These are phyloP conservation scores for Ceyx melanurus DNA, from an alignment of 2,113 vertebrate genomes.

Conservation along the genomic window DNA sequence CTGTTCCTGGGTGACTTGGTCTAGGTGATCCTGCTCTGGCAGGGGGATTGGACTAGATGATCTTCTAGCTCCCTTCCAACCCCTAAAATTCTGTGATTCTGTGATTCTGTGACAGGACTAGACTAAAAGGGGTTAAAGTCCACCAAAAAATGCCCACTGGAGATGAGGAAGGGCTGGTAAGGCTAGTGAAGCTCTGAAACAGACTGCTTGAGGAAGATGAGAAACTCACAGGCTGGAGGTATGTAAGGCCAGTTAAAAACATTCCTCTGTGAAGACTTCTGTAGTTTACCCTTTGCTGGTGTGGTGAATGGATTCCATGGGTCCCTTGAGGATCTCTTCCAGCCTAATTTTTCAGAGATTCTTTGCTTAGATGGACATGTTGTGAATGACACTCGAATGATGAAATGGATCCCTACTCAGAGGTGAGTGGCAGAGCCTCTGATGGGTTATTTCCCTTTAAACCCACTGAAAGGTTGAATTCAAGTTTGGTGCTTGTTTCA, in stretches of 20 bases:
- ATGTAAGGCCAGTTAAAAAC: neutral
- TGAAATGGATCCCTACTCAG: neutral
- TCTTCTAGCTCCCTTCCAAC: no score
- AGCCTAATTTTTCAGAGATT: neutral
- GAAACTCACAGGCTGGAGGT: neutral
- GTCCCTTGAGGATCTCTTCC: neutral
- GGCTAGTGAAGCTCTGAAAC: neutral
- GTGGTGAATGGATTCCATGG: neutral
- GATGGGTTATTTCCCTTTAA: neutral
- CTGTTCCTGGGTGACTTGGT: neutral
- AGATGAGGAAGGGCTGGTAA: neutral
- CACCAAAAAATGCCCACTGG: neutral
- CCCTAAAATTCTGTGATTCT: no score
- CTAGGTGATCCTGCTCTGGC: no score
- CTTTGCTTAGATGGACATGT: neutral
- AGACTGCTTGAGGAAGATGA: neutral
- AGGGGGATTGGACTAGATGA: no score
- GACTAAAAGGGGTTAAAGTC: neutral
- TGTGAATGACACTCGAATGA: neutral
- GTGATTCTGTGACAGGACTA: neutral
- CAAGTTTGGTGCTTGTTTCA: neutral
- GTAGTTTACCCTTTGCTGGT: neutral
- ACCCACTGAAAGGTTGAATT: accelerated
- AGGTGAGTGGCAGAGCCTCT: neutral
- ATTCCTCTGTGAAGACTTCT: neutral